Base-by-base conservation (phyloP, 2,888 invertebrate species). In the Aleiodes testaceus region DNA sequence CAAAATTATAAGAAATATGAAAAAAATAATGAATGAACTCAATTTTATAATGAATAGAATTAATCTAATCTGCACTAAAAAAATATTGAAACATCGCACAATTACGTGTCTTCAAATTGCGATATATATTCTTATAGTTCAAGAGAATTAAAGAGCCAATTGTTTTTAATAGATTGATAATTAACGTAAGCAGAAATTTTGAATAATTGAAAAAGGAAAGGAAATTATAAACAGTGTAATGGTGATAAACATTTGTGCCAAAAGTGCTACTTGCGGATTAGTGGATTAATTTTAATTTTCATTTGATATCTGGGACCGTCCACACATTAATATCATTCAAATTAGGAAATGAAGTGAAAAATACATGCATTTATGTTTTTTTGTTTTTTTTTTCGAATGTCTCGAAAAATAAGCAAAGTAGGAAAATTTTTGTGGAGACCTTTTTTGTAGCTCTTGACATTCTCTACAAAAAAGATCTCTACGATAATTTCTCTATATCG, bases 241-340 rank as follows among this genome's bases (percentile, higher is more conserved):
- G 66, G 75, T 75, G 72, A 74, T 74, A 18, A 72, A 64, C 50
- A 63, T 66, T 49, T 64, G 76, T 77, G 76, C 76, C 76, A 75
- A 76, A 77, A 74, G 73, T 76, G 74, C 73, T 76, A 72, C 42
- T 72, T 72, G 70, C 30, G 30, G 72, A 67, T 74, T 70, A 66
- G 12, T 20, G 22, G 12, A 73, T 50, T 67, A 59, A 59, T 22
- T 26, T 42, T 20, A 66, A 71, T 61, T 52, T 55, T 55, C 14
- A 36, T 30, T 14, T 55, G 3, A 55, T 36, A 71, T 72, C 47
- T 52, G 53, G 36, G 70, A 68, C 77, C 77, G 77, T 77, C 77
- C 77, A 74, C 36, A 36, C 36, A 36, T 36, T 7, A 6, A 36
- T 36, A 36, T 36, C 11, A 36, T 36, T 11, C 11, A 11, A 36